These are phyloP conservation scores for Aspiorhynchus laticeps DNA, from an alignment of 2,113 vertebrate species.

Conservation along the genomic window DNA sequence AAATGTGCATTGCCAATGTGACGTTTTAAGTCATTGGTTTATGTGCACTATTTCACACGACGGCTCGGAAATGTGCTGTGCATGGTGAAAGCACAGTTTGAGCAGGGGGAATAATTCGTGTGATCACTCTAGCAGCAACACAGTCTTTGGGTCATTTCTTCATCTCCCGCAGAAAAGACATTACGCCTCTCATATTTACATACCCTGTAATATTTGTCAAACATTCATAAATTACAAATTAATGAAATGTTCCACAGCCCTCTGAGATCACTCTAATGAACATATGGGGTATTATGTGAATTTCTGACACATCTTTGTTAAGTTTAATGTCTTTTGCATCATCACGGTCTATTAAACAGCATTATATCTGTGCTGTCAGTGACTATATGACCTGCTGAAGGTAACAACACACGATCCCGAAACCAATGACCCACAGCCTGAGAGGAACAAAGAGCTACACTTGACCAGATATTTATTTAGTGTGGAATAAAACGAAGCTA, in stretches of 20 bases:
- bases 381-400: conserved; percentile 92
- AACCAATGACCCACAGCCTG: conserved; percentile 60
- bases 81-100: conserved; percentile 92
- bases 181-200: conserved; percentile 98
- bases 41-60: conserved; percentile 99
- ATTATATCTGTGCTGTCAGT: conserved; percentile 89
- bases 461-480: not conserved
- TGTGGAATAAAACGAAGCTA: not conserved
- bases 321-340: conserved; percentile 90
- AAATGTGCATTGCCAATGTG: conserved; percentile 91
- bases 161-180: conserved; percentile 99
- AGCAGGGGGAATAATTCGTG: conserved; percentile 89
- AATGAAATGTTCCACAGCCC: conserved; percentile 99
- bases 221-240: conserved; percentile 99
- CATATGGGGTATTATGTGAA: conserved; percentile 89
- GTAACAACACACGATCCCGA: conserved; percentile 70
- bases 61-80: conserved; percentile 87
- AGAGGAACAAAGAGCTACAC: conserved; percentile 5
- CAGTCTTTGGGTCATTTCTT: conserved; percentile 98
- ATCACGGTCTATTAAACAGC: conserved; percentile 96
- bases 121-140: conserved; percentile 95
- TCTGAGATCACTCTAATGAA: conserved; percentile 98
- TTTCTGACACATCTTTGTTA: conserved; percentile 87
- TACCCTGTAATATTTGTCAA: conserved; percentile 99
- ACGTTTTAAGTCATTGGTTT: conserved; percentile 97